Conservation (phyloP, 2,797 vertebrate species). For the Centropyge bicolor region DNA sequence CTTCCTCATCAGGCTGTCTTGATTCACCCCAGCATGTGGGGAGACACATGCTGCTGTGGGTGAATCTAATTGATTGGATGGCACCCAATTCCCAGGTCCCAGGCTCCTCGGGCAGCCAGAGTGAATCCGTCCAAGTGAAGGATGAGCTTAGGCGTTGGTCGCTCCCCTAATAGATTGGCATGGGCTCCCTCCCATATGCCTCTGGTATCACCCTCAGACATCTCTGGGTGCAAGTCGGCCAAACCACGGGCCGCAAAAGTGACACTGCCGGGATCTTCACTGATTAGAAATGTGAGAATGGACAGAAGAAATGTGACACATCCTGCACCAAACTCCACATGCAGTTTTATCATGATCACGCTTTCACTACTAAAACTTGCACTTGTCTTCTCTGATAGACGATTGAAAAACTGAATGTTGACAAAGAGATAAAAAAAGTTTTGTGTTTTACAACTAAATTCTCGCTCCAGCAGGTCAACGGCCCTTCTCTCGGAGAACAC, state of each 20-base stretch:
- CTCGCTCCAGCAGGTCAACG: slow-evolving; percentile 83
- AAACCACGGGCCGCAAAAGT: slow-evolving; percentile 51
- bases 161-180: slow-evolving; percentile 79
- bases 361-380: slow-evolving; percentile 1
- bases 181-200: slow-evolving; percentile 72
- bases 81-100: slow-evolving; percentile 83
- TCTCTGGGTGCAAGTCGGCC: slow-evolving; percentile 63
- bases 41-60: slow-evolving; percentile 81
- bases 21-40: slow-evolving; percentile 82
- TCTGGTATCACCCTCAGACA: slow-evolving; percentile 70
- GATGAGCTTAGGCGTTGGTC: slow-evolving; percentile 77
- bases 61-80: slow-evolving; percentile 86
- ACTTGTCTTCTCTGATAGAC: background rate
- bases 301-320: slow-evolving; percentile 14
- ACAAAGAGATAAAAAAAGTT: slow-evolving; percentile 37
- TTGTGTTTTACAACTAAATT: slow-evolving; percentile 61
- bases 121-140: slow-evolving; percentile 79
- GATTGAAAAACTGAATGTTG: slow-evolving; percentile 10
- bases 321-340: slow-evolving; percentile 29
- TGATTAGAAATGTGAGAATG: slow-evolving; percentile 53
- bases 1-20: slow-evolving; percentile 80
- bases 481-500: slow-evolving; percentile 79
- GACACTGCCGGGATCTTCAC: slow-evolving; percentile 43
- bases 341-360: background rate
- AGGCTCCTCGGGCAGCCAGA: slow-evolving; percentile 80